Conservation (phyloP, 2,113 vertebrate species). For the Rhabdornis inornatus region DNA sequence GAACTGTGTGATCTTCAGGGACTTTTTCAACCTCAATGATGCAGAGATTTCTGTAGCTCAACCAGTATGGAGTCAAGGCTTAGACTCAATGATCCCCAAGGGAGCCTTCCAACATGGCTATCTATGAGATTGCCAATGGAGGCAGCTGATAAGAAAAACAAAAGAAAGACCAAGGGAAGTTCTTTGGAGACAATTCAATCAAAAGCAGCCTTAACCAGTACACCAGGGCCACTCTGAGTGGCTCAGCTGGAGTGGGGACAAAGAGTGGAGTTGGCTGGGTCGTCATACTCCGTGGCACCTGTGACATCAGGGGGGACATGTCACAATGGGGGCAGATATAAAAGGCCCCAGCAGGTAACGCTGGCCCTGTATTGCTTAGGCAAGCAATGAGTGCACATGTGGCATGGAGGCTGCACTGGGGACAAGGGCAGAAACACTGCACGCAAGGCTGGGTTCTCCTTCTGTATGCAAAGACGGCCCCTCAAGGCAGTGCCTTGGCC, state of each 20-base stretch:
- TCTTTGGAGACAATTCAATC: not conserved
- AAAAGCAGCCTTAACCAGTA: not conserved
- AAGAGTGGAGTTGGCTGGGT: not conserved
- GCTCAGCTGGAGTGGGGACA: not conserved
- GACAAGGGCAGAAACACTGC: not conserved
- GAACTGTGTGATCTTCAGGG: not conserved
- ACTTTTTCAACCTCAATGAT: not conserved
- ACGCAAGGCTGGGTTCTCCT: rapidly evolving
- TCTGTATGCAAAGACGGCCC: not conserved
- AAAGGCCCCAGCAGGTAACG: not conserved
- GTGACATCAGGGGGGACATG: not conserved
- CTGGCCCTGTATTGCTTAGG: not conserved
- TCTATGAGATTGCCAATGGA: not conserved
- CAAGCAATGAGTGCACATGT: not conserved
- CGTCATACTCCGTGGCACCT: not conserved
- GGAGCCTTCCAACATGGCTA: not conserved
- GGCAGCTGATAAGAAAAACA: not conserved
- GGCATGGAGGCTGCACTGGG: rapidly evolving
- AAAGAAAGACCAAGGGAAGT: not conserved
- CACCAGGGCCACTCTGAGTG: not conserved
- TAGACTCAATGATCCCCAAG: not conserved
- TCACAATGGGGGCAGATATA: not conserved
- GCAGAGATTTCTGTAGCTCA: not conserved
- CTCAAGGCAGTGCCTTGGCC: not conserved
- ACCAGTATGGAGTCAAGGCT: not conserved